Evolutionary conservation across 2,888 invertebrate species (phyloP), one percentile per base, ranked within the genome.

Genomic region (Idaea dimidiata): DNA sequence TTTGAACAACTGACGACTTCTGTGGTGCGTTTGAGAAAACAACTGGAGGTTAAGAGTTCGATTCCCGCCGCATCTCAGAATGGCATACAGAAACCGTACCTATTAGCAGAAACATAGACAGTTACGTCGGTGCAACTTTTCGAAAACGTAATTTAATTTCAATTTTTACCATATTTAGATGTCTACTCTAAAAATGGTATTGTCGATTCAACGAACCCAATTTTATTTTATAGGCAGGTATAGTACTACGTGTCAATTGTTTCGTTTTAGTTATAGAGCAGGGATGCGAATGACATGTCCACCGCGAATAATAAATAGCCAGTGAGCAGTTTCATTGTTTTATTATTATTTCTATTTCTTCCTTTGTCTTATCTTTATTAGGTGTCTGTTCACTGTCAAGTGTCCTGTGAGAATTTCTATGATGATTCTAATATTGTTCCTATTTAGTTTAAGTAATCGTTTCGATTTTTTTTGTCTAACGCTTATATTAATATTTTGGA

Each of bases 241-340:
- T 24, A 24, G 24, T 24, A 24, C 3, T 24, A 70, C 18, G 61
- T 57, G 43, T 43, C 8, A 43, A 65, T 79, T 81, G 76, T 79
- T 79, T 70, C 71, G 65, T 72, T 77, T 79, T 79, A 78, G 81
- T 82, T 79, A 78, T 71, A 53, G 68, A 59, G 66, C 65, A 62
- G 58, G 66, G 59, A 59, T 59, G 59, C 61, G 60, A 59, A 54
- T 66, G 58, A 61, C 64, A 62, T 65, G 61, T 54, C 62, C 57
- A 24, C 24, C 24, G 59, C 43, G 10, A 10, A 43, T 10, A 60
- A 53, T 53, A 55, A 60, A 53, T 53, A 33, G 54, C 55, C 61
- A 58, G 18, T 58, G 17, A n/a, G n/a, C n/a, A n/a, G 58, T 54
- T 33, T 33, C 32, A 43, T 43, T 43, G 10, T 43, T 0, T 5